Evolutionary conservation across 2,888 invertebrate genomes (phyloP).

Genomic region (Cinara cedri): DNA sequence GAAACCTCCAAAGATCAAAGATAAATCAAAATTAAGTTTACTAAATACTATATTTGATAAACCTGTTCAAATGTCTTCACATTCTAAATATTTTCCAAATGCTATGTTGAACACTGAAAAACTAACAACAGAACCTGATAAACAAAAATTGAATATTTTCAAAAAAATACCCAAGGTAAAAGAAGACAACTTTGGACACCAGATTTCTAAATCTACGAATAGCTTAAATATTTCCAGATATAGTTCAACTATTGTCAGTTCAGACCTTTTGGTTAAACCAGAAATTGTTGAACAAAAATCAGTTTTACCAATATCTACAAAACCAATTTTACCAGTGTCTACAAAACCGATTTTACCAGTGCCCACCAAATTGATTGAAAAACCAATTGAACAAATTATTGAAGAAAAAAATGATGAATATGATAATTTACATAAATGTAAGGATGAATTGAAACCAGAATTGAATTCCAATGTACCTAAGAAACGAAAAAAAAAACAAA

Average conservation of each 20-base stretch:
- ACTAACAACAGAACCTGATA: conserved; percentile 79
- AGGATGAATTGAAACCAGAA: conserved; percentile 2
- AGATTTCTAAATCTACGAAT: conserved; percentile 24
- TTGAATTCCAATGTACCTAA: not conserved
- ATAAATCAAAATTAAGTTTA: conserved; percentile 33
- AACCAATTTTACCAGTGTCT: too few species aligned
- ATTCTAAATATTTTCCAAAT: conserved; percentile 24
- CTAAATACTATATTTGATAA: conserved; percentile 50
- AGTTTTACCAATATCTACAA: not conserved
- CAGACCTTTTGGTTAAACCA: conserved; percentile 57
- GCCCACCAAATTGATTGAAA: too few species aligned
- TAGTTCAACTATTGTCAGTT: conserved; percentile 55
- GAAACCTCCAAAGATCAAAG: conserved; percentile 45
- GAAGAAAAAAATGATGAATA: conserved; percentile 37
- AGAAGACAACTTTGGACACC: conserved; percentile 68
- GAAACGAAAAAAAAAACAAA: conserved; percentile 47
- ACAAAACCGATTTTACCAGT: too few species aligned
- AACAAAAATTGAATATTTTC: conserved; percentile 84
- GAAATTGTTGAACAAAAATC: conserved; percentile 20
- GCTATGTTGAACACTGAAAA: conserved; percentile 63
- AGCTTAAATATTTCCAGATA: too few species aligned
- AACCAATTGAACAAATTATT: not conserved
- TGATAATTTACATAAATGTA: not conserved
- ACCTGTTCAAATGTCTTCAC: conserved; percentile 11
- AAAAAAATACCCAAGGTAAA: conserved; percentile 78